Evolutionary conservation across 2,888 invertebrate species (phyloP).

Genomic region (Tortricodes alternella): DNA sequence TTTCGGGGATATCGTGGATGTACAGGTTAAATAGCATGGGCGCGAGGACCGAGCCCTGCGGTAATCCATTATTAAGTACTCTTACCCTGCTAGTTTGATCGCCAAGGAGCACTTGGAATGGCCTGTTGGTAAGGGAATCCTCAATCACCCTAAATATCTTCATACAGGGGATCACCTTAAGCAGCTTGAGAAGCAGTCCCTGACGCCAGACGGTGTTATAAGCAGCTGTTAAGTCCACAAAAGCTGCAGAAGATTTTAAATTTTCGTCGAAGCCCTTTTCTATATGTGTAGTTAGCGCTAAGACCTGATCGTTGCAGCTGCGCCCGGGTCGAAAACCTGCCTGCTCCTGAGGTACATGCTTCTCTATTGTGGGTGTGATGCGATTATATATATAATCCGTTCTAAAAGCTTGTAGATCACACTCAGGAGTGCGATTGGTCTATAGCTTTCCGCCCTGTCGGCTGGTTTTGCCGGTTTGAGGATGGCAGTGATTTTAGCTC

Average conservation of each 20-base stretch:
- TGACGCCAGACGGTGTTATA: neutral
- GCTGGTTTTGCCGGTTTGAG: neutral
- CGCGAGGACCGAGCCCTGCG: neutral
- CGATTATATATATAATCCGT: neutral
- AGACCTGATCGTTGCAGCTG: neutral
- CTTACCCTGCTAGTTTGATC: neutral
- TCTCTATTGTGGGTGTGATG: neutral
- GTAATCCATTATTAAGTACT: neutral
- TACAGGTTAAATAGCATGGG: neutral
- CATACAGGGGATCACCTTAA: neutral
- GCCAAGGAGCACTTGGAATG: neutral
- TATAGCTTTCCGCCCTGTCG: neutral
- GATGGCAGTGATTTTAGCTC: neutral
- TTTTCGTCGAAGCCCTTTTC: neutral
- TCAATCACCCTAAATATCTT: slow-evolving; percentile 4
- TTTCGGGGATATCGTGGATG: neutral
- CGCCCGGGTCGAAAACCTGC: neutral
- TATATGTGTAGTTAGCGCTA: neutral
- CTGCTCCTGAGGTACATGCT: neutral
- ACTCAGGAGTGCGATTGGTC: neutral
- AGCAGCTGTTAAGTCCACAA: neutral
- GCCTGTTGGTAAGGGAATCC: neutral
- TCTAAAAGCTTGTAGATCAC: neutral
- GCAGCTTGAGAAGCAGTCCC: neutral
- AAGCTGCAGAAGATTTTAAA: neutral